Evolutionary conservation across 2,113 vertebrate genomes (phyloP).

Genomic region (Xiphophorus couchianus): DNA sequence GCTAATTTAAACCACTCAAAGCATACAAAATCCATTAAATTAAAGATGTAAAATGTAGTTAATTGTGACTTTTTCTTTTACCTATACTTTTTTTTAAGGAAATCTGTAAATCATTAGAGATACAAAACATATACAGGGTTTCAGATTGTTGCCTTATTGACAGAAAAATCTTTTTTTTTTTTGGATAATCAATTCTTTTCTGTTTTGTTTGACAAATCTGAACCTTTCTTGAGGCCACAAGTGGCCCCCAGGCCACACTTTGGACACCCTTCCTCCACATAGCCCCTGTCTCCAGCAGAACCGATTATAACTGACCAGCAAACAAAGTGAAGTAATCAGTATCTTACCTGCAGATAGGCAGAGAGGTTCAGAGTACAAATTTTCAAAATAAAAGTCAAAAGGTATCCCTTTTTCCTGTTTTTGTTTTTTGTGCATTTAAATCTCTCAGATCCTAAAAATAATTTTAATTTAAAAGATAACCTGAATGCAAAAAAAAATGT

Average conservation of each 20-base stretch:
- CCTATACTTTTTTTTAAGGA: no score
- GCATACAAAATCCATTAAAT: no score
- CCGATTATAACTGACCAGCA: constrained; percentile 34
- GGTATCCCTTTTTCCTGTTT: background rate
- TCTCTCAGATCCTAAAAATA: background rate
- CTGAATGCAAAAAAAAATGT: background rate
- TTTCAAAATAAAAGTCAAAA: background rate
- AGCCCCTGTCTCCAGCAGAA: constrained; percentile 19
- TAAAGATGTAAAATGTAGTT: no score
- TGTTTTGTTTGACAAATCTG: no score
- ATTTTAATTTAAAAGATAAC: background rate
- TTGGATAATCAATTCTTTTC: no score
- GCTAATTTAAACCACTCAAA: no score
- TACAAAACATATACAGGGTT: no score
- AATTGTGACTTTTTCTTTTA: no score
- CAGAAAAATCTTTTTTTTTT: no score
- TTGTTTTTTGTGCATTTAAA: background rate
- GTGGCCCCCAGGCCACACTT: background rate
- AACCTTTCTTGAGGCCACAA: background rate
- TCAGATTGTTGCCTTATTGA: no score
- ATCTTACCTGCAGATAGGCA: background rate
- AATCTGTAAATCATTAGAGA: no score
- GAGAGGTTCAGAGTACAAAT: background rate
- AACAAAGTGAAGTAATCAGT: background rate
- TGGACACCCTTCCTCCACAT: constrained; percentile 31